Conservation (phyloP, 2,113 vertebrate genomes). For the Mohoua ochrocephala region DNA sequence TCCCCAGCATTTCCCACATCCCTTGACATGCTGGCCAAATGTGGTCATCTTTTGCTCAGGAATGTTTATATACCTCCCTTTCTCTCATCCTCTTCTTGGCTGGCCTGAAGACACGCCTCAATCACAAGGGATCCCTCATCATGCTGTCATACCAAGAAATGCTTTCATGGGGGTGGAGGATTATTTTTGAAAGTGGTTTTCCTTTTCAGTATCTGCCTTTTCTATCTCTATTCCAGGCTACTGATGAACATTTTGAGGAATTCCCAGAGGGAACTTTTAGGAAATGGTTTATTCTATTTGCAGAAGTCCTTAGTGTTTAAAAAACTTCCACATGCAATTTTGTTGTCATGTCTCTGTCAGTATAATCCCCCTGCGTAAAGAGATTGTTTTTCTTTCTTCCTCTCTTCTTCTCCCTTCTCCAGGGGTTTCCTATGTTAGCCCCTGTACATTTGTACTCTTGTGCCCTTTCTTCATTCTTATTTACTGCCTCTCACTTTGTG, state of each 20-base stretch:
- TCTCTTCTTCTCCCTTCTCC: not conserved
- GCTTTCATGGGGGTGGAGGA: not conserved
- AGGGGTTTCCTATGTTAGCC: not conserved
- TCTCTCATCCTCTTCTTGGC: not conserved
- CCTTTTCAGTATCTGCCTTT: not conserved
- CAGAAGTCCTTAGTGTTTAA: not conserved
- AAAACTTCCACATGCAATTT: not conserved
- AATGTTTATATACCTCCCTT: not conserved
- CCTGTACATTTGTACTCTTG: not conserved
- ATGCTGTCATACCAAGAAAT: not conserved
- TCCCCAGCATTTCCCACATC: not conserved
- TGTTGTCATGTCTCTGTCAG: not conserved
- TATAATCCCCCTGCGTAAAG: not conserved
- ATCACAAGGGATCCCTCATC: not conserved
- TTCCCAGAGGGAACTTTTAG: not conserved
- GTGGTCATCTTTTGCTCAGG: not conserved
- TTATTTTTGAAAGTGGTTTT: slow-evolving; percentile 6
- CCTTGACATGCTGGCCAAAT: not conserved
- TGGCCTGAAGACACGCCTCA: not conserved
- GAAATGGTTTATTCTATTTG: slow-evolving; percentile 1
- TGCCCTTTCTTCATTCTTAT: not conserved
- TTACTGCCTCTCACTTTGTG: not conserved
- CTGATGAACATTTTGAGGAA: not conserved
- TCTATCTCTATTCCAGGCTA: not conserved
- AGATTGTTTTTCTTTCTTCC: not conserved